These are phyloP conservation scores for Ictidomys tridecemlineatus DNA, from an alignment of 2,113 vertebrate species.

Conservation along the genomic window DNA sequence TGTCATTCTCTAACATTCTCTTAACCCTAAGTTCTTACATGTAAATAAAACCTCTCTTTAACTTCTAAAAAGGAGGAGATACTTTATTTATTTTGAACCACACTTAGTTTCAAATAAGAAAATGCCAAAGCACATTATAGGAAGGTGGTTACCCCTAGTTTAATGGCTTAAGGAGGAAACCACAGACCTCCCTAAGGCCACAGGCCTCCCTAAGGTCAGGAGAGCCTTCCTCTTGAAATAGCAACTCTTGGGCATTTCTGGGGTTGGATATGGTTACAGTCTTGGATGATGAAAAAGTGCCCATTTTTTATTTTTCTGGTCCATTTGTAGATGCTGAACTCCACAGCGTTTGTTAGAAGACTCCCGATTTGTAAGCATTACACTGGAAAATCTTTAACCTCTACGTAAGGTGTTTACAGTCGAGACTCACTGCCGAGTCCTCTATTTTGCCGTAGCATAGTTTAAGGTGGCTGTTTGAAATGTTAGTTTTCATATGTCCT, in stretches of 20 bases:
- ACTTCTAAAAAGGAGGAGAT: background rate
- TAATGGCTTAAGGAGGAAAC: background rate
- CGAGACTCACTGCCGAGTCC: background rate
- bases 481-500: background rate
- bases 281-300: background rate
- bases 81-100: background rate
- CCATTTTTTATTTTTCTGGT: background rate
- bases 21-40: background rate
- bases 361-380: background rate
- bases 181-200: background rate
- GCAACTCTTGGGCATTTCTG: constrained; percentile 25
- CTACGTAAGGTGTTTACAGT: background rate
- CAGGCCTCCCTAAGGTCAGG: background rate
- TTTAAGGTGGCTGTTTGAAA: background rate
- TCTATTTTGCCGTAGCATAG: background rate
- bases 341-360: background rate
- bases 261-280: background rate
- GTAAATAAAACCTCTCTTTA: constrained; percentile 7
- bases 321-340: background rate
- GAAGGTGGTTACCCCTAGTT: background rate
- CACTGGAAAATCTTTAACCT: background rate
- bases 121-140: constrained; percentile 30
- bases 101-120: constrained; percentile 40
- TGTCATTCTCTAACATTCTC: background rate
- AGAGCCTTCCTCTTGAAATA: background rate